Conservation (phyloP, 2,888 invertebrate species). For the Crepidodera aurea region DNA sequence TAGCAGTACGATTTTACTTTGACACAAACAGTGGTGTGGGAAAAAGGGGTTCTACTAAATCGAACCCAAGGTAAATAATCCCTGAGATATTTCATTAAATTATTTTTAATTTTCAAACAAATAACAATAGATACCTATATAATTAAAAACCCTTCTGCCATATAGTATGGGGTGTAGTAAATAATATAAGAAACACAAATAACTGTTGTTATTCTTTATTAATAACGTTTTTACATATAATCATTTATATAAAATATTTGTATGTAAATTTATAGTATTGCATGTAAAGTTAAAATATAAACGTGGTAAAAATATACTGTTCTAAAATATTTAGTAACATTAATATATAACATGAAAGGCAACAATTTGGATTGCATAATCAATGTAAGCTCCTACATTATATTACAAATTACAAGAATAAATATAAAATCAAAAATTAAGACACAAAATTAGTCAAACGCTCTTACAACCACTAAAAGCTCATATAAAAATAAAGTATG, state of each 20-base stretch:
- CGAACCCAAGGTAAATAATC: too few species aligned
- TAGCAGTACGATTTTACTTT: too few species aligned
- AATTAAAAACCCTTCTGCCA: too few species aligned
- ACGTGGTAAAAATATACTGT: slow-evolving; percentile 48
- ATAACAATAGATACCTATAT: too few species aligned
- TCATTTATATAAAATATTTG: slow-evolving; percentile 41
- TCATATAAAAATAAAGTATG: not conserved
- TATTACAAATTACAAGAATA: slow-evolving; percentile 34
- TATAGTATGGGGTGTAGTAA: too few species aligned
- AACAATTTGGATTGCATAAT: slow-evolving; percentile 31
- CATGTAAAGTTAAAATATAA: slow-evolving; percentile 41
- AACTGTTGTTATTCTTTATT: slow-evolving; percentile 30
- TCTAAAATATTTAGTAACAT: slow-evolving; percentile 47
- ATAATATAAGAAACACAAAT: too few species aligned
- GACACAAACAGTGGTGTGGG: too few species aligned
- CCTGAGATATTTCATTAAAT: too few species aligned
- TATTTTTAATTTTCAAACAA: too few species aligned
- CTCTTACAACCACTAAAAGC: not conserved
- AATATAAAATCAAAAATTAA: slow-evolving; percentile 26
- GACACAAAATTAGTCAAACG: not conserved
- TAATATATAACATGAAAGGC: slow-evolving; percentile 43
- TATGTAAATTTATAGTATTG: slow-evolving; percentile 33
- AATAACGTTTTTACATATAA: slow-evolving; percentile 42
- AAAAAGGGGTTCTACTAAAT: too few species aligned
- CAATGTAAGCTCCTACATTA: slow-evolving; percentile 34